These are phyloP conservation scores for Cantharis rustica DNA, from an alignment of 2,888 invertebrate genomes.

Conservation along the genomic window DNA sequence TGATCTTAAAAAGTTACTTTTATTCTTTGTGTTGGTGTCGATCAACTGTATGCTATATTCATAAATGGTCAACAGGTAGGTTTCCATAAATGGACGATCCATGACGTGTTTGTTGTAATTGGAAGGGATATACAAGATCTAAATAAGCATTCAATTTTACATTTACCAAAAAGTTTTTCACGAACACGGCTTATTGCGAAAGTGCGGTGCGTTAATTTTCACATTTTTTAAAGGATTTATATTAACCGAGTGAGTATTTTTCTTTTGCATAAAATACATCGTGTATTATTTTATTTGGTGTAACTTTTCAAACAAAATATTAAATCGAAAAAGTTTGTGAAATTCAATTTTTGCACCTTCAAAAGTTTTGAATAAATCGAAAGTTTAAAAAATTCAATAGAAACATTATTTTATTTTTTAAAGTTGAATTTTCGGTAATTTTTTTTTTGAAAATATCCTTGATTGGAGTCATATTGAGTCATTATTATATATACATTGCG, in stretches of 20 bases:
- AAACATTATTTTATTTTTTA: neutral
- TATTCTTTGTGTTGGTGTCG: conserved; percentile 24
- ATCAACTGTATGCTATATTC: conserved; percentile 11
- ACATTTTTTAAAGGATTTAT: neutral
- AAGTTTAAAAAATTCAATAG: neutral
- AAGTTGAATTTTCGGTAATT: neutral
- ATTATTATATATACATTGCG: neutral
- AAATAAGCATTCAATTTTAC: conserved; percentile 6
- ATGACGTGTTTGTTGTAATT: conserved; percentile 2
- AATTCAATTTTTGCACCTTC: neutral
- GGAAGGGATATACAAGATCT: conserved; percentile 23
- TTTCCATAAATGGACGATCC: conserved; percentile 6
- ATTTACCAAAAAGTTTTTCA: neutral
- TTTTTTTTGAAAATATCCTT: neutral
- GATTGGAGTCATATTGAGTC: neutral
- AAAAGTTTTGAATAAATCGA: neutral
- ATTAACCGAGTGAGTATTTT: neutral
- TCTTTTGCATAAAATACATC: neutral
- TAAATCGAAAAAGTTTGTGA: neutral
- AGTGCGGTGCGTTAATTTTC: neutral
- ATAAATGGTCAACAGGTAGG: conserved; percentile 20
- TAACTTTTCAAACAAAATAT: neutral
- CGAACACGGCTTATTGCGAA: neutral
- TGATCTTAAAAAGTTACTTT: conserved; percentile 6
- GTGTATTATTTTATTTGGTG: neutral